Base-by-base conservation (phyloP, 1,140 invertebrate genomes). In the Drosophila yakuba region DNA sequence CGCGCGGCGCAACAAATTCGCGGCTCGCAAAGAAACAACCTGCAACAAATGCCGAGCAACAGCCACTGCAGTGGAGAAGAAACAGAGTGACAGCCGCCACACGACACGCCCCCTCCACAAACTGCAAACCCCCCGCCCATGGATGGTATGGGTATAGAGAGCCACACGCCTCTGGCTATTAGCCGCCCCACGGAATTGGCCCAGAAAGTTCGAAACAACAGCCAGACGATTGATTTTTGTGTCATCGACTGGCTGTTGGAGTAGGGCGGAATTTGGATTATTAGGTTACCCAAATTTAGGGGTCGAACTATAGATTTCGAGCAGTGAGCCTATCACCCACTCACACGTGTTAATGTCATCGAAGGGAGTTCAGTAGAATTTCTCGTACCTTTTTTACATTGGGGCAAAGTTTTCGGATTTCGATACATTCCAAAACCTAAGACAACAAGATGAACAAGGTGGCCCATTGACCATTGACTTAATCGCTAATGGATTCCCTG, bases 121-220 rank as follows among this genome's bases (percentile, higher is more conserved):
- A 20, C 25, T 50, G 28, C 7, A 32, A 8, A 7, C 1, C 4
- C 4, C 8, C 8, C 32, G 39, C 41, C 56, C 51, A 20, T 20
- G 17, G 25, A n/a, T 54, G n/a, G 50, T 6, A 15, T 50, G 48
- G 25, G 10, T 38, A 64, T 36, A 4, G 3, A 39, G 28, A 28
- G 45, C 51, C 59, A 52, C 74, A 71, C 76, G 74, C 61, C 61
- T 41, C 61, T 41, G 55, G 12, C 43, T 48, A 75, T 75, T 75
- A 75, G 73, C 61, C 47, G 25, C 45, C 72, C 36, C 60, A 75
- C 58, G 47, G 48, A 71, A 79, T 62, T 84, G 83, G 63, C 83
- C 83, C 83, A 88, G 83, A 88, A 88, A 89, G 89, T 88, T 88
- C 80, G 80, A 89, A 88, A 80, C 84, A 80, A 73, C 50, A 43